Evolutionary conservation across 2,113 vertebrate species (phyloP), one percentile per base, ranked within the genome.

Genomic region (Seriola dumerili): DNA sequence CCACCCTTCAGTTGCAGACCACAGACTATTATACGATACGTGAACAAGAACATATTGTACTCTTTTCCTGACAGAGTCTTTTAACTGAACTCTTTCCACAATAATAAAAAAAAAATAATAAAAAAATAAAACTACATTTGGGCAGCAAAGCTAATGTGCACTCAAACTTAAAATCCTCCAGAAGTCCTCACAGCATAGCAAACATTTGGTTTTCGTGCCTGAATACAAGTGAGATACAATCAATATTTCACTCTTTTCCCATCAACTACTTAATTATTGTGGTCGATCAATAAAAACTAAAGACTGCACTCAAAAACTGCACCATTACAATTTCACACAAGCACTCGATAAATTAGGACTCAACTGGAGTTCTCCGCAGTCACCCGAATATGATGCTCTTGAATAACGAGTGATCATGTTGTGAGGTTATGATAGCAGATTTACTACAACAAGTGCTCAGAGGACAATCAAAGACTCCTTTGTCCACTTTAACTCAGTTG

Each of bases 1-100:
- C 87, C 90, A 87, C 78, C 84, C 88, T 91, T 89, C 69, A 90
- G 75, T 71, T 90, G 83, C 83, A 89, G 85, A 91, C 79, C 83
- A 89, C 78, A 92, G 57, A 87, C 65, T 85, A 73, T 79, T 44
- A 77, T 70, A 81, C 70, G 78, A 87, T 7, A 29, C 29, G 79
- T 73, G 36, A 72, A 88, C 81, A 86, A 76, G 73, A 76, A 83
- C 52, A 84, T 44, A 79, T 42, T 78, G 66, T 34, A 74, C 72
- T 78, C 13, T 73, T 76, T 62, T 67, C 59, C 42, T 80, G 13
- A 73, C 25, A 44, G n/a, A 78, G 25, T 34, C 59, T 29, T 68
- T 78, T 62, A 38, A 71, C 76, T 62, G 55, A 68, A 64, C 64
- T 72, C 58, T 65, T 32, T 77, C 17, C 59, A 80, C 25, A 16